Conservation (phyloP, 2,113 vertebrate species). For the Sturnira hondurensis region DNA sequence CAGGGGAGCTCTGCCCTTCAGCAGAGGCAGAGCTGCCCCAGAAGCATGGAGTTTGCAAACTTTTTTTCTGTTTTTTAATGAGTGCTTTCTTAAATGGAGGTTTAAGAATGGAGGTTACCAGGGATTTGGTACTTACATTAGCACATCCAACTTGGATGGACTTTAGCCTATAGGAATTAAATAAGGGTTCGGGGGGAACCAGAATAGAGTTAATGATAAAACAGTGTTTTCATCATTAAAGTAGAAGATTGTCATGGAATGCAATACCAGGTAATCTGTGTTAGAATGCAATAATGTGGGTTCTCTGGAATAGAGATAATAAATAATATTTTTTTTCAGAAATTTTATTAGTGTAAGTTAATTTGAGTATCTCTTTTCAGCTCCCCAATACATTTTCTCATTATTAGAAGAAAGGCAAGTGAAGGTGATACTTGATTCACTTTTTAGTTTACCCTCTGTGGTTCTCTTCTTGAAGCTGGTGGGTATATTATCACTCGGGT, state of each 20-base stretch:
- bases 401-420: neutral
- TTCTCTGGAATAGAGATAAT: slow-evolving; percentile 3
- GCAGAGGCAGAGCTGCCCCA: neutral
- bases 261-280: neutral
- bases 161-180: neutral
- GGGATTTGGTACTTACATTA: neutral
- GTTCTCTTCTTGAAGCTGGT: neutral
- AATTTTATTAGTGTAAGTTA: neutral
- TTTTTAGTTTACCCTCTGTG: neutral
- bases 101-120: neutral
- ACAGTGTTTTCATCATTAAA: neutral
- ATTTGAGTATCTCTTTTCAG: neutral
- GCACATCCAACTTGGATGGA: neutral
- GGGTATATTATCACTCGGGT: neutral
- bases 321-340: neutral
- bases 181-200: no score
- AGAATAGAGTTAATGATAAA: neutral
- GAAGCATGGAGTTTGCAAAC: neutral
- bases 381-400: neutral
- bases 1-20: neutral
- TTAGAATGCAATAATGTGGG: neutral
- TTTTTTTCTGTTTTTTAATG: neutral
- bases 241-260: neutral
- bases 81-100: neutral
- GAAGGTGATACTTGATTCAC: neutral